These are phyloP conservation scores for Lacerta viridis DNA, from an alignment of 2,797 vertebrate genomes.

Conservation along the genomic window DNA sequence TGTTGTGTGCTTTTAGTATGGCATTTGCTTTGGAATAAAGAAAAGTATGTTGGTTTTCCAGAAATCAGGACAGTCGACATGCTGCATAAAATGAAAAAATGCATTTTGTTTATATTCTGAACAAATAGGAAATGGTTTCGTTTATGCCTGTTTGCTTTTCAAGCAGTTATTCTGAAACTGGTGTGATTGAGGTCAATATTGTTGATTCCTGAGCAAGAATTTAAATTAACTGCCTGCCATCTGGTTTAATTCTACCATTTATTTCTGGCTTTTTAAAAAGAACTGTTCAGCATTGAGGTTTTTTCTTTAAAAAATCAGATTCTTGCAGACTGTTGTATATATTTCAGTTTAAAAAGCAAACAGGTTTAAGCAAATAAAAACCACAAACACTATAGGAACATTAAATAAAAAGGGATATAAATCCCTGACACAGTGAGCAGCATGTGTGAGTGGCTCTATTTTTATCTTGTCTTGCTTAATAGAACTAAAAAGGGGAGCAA, in stretches of 20 bases:
- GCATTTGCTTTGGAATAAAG: constrained; percentile 55
- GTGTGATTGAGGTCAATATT: constrained; percentile 53
- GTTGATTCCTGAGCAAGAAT: constrained; percentile 41
- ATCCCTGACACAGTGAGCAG: constrained; percentile 27
- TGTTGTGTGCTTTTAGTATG: constrained; percentile 12
- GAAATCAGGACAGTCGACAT: constrained; percentile 38
- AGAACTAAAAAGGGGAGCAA: constrained; percentile 45
- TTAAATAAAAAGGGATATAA: constrained; percentile 46
- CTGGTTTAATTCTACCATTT: constrained; percentile 45
- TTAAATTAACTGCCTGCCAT: constrained; percentile 37
- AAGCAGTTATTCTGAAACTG: constrained; percentile 51
- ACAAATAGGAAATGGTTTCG: background rate
- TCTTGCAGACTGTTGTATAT: constrained; percentile 34
- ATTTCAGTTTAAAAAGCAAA: background rate
- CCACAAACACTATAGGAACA: constrained; percentile 25
- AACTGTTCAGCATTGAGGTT: background rate
- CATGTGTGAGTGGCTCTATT: constrained; percentile 36
- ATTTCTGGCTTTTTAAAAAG: constrained; percentile 26
- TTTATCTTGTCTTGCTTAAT: constrained; percentile 36
- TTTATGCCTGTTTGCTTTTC: constrained; percentile 48
- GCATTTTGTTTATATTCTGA: constrained; percentile 40
- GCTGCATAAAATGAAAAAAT: background rate
- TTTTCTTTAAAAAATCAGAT: constrained; percentile 38
- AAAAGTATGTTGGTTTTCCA: constrained; percentile 32
- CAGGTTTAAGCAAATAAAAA: constrained; percentile 24